Conservation (phyloP, 2,113 vertebrate species). For the Corapipo altera region DNA sequence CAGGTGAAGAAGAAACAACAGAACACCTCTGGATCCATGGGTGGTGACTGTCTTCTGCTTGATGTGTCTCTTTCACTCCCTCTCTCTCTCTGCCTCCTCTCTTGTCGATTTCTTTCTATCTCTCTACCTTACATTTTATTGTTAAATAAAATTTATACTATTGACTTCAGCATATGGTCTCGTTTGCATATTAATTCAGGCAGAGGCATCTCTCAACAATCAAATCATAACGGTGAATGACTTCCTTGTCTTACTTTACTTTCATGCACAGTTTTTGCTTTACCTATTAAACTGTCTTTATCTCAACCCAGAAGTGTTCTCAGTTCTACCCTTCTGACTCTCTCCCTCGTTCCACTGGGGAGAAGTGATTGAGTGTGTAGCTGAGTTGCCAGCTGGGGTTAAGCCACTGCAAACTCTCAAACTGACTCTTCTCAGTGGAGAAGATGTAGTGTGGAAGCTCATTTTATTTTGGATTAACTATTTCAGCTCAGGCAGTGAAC, state of each 20-base stretch:
- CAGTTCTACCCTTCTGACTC: background rate
- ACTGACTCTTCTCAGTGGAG: background rate
- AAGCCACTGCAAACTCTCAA: background rate
- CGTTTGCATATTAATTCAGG: background rate
- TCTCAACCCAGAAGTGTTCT: background rate
- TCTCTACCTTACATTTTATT: background rate
- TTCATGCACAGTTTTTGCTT: background rate
- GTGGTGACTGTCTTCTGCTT: background rate
- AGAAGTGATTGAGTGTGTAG: background rate
- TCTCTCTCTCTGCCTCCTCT: background rate
- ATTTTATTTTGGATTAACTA: background rate
- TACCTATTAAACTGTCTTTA: background rate
- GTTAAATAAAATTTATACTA: background rate
- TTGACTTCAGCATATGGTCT: background rate
- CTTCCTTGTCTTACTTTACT: background rate
- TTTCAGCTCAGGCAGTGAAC: background rate
- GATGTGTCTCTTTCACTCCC: background rate
- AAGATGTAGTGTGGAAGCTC: background rate
- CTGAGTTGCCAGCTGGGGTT: background rate
- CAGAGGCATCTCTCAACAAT: background rate
- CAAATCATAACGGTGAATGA: background rate
- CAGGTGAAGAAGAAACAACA: fast-evolving
- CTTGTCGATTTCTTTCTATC: background rate
- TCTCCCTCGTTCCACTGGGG: background rate
- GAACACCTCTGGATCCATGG: background rate